Base-by-base conservation (phyloP, 2,888 invertebrate genomes). In the Lymantria monacha region DNA sequence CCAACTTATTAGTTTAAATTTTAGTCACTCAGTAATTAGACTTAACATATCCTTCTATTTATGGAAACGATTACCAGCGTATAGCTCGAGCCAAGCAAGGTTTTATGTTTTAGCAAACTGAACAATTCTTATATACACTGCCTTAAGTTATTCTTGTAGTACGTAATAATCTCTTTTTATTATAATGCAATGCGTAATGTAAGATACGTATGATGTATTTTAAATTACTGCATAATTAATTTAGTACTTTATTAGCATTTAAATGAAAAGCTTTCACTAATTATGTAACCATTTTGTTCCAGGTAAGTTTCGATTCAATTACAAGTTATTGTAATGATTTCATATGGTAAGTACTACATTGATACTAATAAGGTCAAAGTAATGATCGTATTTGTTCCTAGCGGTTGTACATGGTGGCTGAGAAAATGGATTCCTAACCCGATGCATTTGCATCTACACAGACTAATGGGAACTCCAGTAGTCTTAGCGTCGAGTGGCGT, bases 301-400 rank as follows among this genome's bases (percentile, higher is more conserved):
- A 85, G 85, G 85, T 86, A 84, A 85, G 85, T 84, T 60, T 69
- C 62, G 45, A 55, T 61, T 49, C 42, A 42, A 48, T 59, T 63
- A 59, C n/a, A 40, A 45, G 46, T 51, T 59, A 56, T 41, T 46
- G 43, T n/a, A 42, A 51, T n/a, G 42, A 44, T 42, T 48, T 51
- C 22, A 49, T 42, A 44, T 38, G 57, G 69, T 64, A 60, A 67
- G 65, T 59, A 55, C 46, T 22, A 5, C 14, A n/a, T 13, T 22
- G 5, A 5, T 3, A 22, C 22, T 22, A 3, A 22, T 37, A 30
- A 3, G 38, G 37, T 38, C n/a, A 46, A 10, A 9, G 14, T 41
- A 31, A 30, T 22, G 22, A 22, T 22, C 5, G 22, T 22, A 22
- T 22, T 22, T 22, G 22, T 22, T 22, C 22, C 22, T 22, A 22